Evolutionary conservation across 2,797 vertebrate species (phyloP), one percentile per base, ranked within the genome.

Genomic region (Mormyrus hasselquistii): DNA sequence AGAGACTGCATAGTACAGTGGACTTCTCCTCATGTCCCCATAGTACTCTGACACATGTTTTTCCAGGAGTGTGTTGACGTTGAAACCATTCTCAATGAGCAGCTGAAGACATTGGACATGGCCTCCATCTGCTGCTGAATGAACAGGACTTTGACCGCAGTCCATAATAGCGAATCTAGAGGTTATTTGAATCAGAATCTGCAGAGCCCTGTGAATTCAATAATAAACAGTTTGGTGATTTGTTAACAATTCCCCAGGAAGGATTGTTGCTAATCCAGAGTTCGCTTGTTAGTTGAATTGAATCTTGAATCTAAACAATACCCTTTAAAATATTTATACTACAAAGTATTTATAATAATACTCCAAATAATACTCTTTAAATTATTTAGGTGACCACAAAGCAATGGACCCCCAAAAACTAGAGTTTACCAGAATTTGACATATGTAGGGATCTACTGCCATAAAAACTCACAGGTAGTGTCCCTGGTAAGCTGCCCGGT

Each of bases 91-190:
- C 91, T 97, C 93, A 89, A 97, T 94, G 16, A 98, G 96, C 47
- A 98, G 95, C 90, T 96, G 92, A 22, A 99, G 93, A 91, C 97
- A 98, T 91, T 97, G 94, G 0, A 92, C 91, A 3, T 96, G 97
- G 69, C 97, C 97, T 29, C 97, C 96, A 0, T 98, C 97, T 14
- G 95, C 96, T n/a, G 97, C 97, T 0, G 97, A 97, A 91, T 97
- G 97, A 90, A 98, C 55, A 0, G 97, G 96, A 88, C 93, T 97
- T 90, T 96, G 94, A 1, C 96, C 97, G 3, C 96, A 97, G 90
- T 94, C 94, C 89, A 88, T 93, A 88, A 98, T 95, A 44, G 97
- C 96, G 65, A 91, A 93, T 91, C 93, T 95, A 89, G 96, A 96
- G 91, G 97, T 98, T 87, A 96, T 92, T 0, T 96, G 95, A 92